Base-by-base conservation (phyloP, 2,113 vertebrate genomes). In the Ophiodon elongatus region DNA sequence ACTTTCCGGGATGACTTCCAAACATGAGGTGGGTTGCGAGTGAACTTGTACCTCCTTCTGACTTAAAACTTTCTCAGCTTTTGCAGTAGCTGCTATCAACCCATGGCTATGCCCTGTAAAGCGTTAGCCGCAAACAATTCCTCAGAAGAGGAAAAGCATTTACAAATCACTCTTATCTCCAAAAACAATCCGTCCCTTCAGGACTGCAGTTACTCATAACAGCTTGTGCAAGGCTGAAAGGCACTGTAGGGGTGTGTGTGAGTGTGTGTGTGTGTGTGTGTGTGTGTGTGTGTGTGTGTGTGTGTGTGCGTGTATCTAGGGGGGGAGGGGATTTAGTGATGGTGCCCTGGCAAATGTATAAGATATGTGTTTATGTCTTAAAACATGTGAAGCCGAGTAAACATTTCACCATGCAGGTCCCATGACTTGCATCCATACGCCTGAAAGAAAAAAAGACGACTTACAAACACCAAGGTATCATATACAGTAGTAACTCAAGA, bases 151-250 rank as follows among this genome's bases (percentile, higher is more conserved):
- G 2, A 8, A 31, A 23, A 65, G 33, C 19, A 9, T 85, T 88
- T 75, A 66, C 9, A 23, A 57, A 56, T 78, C 56, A 52, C 29
- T 67, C 73, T 35, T 81, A 88, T 85, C 47, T 47, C 27, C 59
- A 73, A 64, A 84, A 82, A n/a, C 41, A 88, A 84, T 87, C 25
- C 45, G 76, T 82, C 21, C 57, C 74, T 75, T 50, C 23, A 54
- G 70, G 75, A 79, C 47, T 15, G 25, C 35, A 63, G 43, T 54
- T 75, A 50, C 72, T 79, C 50, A 86, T 31, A 85, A 82, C 66
- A 88, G 85, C 59, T 14, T 84, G 54, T 85, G 57, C 74, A 83
- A 5, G 67, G 29, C 76, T n/a, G 52, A 73, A 47, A 80, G 83
- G 80, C 62, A 35, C 71, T 74, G 54, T 54, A 76, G 65, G 59